Evolutionary conservation across 2,888 invertebrate species (phyloP).

Genomic region (Apodemia mormo): DNA sequence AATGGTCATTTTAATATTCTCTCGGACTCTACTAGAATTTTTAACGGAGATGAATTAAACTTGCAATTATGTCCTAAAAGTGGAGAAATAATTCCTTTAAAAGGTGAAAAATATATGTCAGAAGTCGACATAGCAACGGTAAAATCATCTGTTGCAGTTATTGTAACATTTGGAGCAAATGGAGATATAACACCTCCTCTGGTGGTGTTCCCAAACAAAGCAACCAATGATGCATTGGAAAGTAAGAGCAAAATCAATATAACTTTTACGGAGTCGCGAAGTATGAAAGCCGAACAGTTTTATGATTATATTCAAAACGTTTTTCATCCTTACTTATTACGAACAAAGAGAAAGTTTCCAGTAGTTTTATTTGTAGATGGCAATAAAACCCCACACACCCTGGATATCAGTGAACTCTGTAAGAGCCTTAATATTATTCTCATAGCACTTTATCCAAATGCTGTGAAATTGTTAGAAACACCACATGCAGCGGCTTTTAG

Average conservation of each 20-base stretch:
- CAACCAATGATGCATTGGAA: background rate
- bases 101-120: conserved; percentile 1
- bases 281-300: conserved; percentile 12
- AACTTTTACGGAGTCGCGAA: background rate
- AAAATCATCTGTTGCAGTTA: conserved; percentile 4
- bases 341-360: background rate
- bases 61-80: conserved; percentile 16
- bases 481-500: background rate
- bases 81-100: conserved; percentile 10
- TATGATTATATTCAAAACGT: conserved; percentile 19
- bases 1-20: conserved; percentile 3
- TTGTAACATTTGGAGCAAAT: conserved; percentile 15
- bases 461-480: conserved; percentile 1
- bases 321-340: conserved; percentile 13
- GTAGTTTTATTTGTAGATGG: conserved; percentile 14
- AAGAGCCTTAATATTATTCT: conserved; percentile 12
- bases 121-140: background rate
- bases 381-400: background rate
- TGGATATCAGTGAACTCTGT: conserved; percentile 15
- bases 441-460: conserved; percentile 4
- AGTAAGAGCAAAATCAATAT: background rate
- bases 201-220: conserved; percentile 13
- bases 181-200: conserved; percentile 18
- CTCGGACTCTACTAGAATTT: conserved; percentile 1
- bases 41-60: conserved; percentile 14